These are phyloP conservation scores for Zoanthus gigantus DNA, from an alignment of 92 coral and sea anemone genomes.

Conservation along the genomic window DNA sequence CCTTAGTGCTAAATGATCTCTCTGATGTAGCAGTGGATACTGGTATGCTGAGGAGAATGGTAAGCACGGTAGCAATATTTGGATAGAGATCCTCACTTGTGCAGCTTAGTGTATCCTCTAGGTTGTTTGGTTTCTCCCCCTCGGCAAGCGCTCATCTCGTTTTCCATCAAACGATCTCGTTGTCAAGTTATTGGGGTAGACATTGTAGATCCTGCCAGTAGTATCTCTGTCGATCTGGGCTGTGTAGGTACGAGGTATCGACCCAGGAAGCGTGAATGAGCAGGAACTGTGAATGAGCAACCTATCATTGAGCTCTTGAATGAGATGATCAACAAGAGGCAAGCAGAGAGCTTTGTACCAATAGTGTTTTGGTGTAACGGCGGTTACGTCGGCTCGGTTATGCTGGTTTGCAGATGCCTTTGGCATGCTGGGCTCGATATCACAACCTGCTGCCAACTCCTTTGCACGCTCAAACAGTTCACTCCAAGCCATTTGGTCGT, in stretches of 20 bases:
- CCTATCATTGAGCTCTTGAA: not conserved
- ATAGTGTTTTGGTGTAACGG: constrained; percentile 7
- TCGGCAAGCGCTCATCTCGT: not conserved
- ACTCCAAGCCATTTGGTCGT: not conserved
- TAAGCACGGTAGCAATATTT: no score
- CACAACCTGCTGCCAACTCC: constrained; percentile 30
- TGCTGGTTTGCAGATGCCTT: constrained; percentile 17
- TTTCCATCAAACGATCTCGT: not conserved
- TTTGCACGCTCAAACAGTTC: constrained; percentile 20
- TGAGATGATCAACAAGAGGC: constrained; percentile 31
- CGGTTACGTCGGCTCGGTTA: not conserved
- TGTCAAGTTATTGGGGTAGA: not conserved
- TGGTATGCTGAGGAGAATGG: no score
- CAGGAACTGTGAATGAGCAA: no score
- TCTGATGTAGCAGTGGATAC: no score
- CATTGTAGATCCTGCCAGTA: no score
- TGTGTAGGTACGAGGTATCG: constrained; percentile 10
- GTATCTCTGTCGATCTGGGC: not conserved
- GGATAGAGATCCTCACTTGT: no score
- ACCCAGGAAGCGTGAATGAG: no score
- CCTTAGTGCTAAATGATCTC: no score
- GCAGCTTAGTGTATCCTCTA: no score
- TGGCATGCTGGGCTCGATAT: constrained; percentile 30
- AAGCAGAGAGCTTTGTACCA: constrained; percentile 38
- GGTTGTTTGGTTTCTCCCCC: no score